Evolutionary conservation across 2,888 invertebrate genomes (phyloP).

Genomic region (Ptilodon capucinus): DNA sequence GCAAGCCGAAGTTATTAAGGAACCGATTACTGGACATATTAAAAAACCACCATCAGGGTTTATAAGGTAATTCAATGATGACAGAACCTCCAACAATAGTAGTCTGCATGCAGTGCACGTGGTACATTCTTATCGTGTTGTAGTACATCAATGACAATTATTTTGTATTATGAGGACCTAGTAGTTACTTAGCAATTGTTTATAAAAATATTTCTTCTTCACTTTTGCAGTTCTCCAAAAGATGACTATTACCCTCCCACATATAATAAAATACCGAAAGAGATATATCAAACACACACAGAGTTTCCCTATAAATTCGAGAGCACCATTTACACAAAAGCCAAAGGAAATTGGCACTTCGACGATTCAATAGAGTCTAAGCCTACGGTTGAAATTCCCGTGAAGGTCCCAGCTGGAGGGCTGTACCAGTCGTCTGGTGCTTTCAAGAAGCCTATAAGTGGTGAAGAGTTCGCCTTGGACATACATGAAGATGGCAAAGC

Average conservation of each 20-base stretch:
- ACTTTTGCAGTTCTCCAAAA: constrained; percentile 42
- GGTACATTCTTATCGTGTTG: too few species aligned
- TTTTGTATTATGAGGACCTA: too few species aligned
- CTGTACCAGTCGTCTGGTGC: constrained; percentile 58
- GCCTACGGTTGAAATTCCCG: constrained; percentile 56
- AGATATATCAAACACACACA: constrained; percentile 38
- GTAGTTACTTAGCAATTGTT: too few species aligned
- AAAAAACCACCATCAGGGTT: constrained; percentile 49
- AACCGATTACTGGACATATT: constrained; percentile 25
- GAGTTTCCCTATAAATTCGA: constrained; percentile 62
- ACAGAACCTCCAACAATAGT: background rate
- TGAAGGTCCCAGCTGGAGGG: constrained; percentile 62
- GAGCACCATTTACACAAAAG: constrained; percentile 37
- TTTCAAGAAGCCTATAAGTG: constrained; percentile 52
- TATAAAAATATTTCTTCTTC: too few species aligned
- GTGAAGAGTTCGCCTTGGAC: constrained; percentile 47
- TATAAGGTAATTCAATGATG: constrained; percentile 38
- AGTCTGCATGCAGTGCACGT: too few species aligned
- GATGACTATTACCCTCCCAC: constrained; percentile 38
- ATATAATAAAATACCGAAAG: constrained; percentile 42
- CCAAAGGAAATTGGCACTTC: constrained; percentile 43
- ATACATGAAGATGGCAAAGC: constrained; percentile 47
- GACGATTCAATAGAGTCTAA: constrained; percentile 46
- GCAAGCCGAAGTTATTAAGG: constrained; percentile 27
- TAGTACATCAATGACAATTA: too few species aligned